Conservation (phyloP, 1,140 invertebrate genomes). For the Drosophila insularis region DNA sequence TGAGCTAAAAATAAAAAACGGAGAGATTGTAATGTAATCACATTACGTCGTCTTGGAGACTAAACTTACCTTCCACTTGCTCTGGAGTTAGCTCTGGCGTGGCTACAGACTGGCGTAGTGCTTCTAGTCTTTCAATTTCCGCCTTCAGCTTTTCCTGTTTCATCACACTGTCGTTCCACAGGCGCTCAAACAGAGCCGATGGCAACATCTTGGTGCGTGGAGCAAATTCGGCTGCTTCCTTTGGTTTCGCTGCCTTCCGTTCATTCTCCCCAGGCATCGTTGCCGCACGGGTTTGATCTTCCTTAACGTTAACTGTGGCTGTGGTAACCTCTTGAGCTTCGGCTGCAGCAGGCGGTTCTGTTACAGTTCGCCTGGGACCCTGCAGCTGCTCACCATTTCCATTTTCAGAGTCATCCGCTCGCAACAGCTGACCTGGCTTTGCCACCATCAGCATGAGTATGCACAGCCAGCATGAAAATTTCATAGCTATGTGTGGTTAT, state of each 20-base stretch:
- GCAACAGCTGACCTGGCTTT: constrained; percentile 35
- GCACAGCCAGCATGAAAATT: constrained; percentile 37
- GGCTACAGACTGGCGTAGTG: constrained; percentile 10
- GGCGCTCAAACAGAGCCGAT: constrained; percentile 59
- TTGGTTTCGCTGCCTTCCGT: constrained; percentile 57
- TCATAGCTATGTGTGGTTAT: constrained; percentile 40
- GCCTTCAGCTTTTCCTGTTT: constrained; percentile 69
- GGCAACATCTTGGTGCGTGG: constrained; percentile 60
- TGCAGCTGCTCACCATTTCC: constrained; percentile 31
- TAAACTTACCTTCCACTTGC: constrained; percentile 64
- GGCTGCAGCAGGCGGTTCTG: constrained; percentile 1
- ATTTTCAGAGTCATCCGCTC: constrained; percentile 31
- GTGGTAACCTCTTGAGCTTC: constrained; percentile 53
- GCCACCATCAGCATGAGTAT: constrained; percentile 45
- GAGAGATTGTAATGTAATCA: background rate
- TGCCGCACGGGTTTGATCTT: constrained; percentile 7
- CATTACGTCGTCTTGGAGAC: background rate
- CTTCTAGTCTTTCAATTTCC: constrained; percentile 62
- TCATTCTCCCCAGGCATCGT: constrained; percentile 48
- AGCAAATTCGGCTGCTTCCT: constrained; percentile 45
- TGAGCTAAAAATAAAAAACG: constrained; percentile 50
- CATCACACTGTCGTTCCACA: constrained; percentile 62
- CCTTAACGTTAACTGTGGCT: constrained; percentile 32
- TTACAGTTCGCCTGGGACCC: constrained; percentile 41
- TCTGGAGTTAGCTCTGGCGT: constrained; percentile 46